Conservation (phyloP, 53 echinoderm and acorn worm species). For the Glandiceps talaboti region DNA sequence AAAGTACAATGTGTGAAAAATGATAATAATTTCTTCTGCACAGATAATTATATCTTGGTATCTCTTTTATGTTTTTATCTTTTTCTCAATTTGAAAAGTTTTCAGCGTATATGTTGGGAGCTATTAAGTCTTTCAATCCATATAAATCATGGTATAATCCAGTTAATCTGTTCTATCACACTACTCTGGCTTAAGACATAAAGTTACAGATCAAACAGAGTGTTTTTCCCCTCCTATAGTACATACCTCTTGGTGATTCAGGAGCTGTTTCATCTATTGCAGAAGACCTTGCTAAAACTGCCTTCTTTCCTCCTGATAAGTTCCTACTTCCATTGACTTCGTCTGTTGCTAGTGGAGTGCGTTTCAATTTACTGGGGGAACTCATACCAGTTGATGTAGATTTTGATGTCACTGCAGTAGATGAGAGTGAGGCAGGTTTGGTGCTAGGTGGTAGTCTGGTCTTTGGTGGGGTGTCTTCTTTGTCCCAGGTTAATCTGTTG, state of each 20-base stretch:
- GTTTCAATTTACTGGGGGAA: background rate
- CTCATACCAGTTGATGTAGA: background rate
- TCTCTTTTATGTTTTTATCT: too few relatives aligned
- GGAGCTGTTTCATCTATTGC: background rate
- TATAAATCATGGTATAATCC: too few relatives aligned
- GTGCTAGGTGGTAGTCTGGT: background rate
- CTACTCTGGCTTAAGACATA: too few relatives aligned
- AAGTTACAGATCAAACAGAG: too few relatives aligned
- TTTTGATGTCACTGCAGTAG: background rate
- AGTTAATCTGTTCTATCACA: too few relatives aligned
- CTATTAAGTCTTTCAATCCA: too few relatives aligned
- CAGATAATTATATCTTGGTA: too few relatives aligned
- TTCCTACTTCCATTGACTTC: background rate
- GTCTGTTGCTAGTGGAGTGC: background rate
- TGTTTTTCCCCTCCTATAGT: too few relatives aligned
- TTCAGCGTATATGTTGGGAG: too few relatives aligned
- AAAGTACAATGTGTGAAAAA: too few relatives aligned
- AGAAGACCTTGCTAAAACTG: background rate
- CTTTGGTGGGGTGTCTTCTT: background rate
- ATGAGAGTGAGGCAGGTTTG: background rate
- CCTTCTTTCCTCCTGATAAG: background rate
- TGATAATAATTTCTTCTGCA: too few relatives aligned
- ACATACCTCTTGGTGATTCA: background rate
- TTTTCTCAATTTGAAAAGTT: too few relatives aligned
- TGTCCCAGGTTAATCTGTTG: background rate